A percentile compares a stretch with the other conserved stretches of the same genome.
Conservation (phyloP, 2,113 vertebrate species). For the Centropristis striata region DNA sequence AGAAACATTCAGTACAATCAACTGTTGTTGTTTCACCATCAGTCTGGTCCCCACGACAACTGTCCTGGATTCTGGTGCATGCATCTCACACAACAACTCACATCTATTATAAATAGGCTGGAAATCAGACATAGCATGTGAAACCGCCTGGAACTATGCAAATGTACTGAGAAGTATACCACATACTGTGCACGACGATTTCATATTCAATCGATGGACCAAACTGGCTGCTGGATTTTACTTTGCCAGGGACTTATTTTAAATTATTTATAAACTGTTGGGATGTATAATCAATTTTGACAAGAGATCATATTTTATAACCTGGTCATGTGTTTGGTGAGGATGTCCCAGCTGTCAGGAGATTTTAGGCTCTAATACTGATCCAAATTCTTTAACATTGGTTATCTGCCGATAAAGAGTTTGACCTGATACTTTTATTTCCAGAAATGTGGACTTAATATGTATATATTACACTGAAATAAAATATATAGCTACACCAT, state of each 20-base stretch:
- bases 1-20: conserved; percentile 77
- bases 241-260: not conserved
- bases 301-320: not conserved
- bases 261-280: not conserved
- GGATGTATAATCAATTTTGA: not conserved
- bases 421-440: not conserved
- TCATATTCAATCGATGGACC: not conserved
- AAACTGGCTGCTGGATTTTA: not conserved
- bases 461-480: not conserved
- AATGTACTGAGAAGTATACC: conserved; percentile 8
- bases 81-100: conserved; percentile 66
- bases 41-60: conserved; percentile 79
- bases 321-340: not conserved
- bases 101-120: conserved; percentile 76
- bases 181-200: not conserved
- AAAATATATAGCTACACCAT: not conserved
- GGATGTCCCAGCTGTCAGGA: not conserved
- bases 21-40: conserved; percentile 78
- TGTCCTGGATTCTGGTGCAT: conserved; percentile 78
- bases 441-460: not conserved
- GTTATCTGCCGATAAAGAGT: not conserved
- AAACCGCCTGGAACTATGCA: conserved; percentile 40
- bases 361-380: not conserved
- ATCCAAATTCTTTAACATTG: not conserved
- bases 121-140: conserved; percentile 52